Evolutionary conservation across 2,888 invertebrate species (phyloP).

Genomic region (Drosophila nr. medialis): DNA sequence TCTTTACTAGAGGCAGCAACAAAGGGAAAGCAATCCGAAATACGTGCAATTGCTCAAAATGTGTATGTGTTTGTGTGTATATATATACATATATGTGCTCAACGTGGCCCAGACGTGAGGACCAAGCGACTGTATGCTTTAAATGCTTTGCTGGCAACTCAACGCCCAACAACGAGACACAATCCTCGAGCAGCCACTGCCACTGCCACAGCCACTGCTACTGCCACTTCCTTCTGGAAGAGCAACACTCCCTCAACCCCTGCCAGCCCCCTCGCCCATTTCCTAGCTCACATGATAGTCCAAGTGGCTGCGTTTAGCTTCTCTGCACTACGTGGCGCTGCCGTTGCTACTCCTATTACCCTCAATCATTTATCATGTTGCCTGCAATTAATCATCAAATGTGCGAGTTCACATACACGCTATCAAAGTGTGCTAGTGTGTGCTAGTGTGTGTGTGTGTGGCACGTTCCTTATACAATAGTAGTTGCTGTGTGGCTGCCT

Average conservation of each 20-base stretch:
- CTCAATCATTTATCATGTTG: slow-evolving; percentile 82
- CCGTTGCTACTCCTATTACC: slow-evolving; percentile 71
- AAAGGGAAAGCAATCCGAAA: slow-evolving; percentile 56
- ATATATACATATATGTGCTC: slow-evolving; percentile 18
- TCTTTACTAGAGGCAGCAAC: slow-evolving; percentile 42
- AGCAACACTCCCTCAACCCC: not conserved
- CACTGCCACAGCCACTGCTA: not conserved
- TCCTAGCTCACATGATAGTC: slow-evolving; percentile 4
- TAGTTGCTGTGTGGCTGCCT: slow-evolving; percentile 38
- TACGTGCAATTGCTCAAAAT: slow-evolving; percentile 75
- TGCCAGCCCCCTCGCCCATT: not conserved
- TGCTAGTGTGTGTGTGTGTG: slow-evolving; percentile 10
- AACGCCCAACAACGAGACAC: slow-evolving; percentile 13
- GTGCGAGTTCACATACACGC: slow-evolving; percentile 51
- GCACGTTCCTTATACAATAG: slow-evolving; percentile 30
- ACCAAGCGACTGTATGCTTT: slow-evolving; percentile 52
- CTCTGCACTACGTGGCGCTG: slow-evolving; percentile 38
- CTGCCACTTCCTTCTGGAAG: slow-evolving; percentile 7
- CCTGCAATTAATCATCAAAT: slow-evolving; percentile 83
- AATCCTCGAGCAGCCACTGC: slow-evolving; percentile 14
- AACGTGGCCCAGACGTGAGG: slow-evolving; percentile 59
- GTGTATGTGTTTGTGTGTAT: slow-evolving; percentile 15
- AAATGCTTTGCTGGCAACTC: slow-evolving; percentile 52
- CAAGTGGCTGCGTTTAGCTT: slow-evolving; percentile 4
- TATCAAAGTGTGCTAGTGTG: slow-evolving; percentile 14